Percentiles rank a stretch among this genome's conserved stretches.
These are phyloP conservation scores for Gracilinanus agilis DNA, from an alignment of 2,113 vertebrate genomes.

Conservation along the genomic window DNA sequence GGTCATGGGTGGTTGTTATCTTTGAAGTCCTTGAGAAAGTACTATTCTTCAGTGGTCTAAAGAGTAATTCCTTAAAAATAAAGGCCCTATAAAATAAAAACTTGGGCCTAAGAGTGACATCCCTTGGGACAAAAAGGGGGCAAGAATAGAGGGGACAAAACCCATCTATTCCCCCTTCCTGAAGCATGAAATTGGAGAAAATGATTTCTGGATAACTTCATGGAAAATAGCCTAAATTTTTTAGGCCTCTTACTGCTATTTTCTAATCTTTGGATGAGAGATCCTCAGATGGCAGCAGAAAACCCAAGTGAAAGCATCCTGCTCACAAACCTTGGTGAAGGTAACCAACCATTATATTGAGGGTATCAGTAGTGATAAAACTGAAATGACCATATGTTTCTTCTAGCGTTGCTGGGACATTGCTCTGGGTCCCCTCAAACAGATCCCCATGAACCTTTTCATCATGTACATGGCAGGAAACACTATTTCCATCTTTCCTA, in stretches of 20 bases:
- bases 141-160: constrained; percentile 20
- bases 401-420: constrained; percentile 97
- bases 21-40: not conserved
- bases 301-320: not conserved
- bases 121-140: not conserved
- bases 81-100: not conserved
- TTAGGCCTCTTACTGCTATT: not conserved
- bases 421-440: constrained; percentile 95
- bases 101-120: not conserved
- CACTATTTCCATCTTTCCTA: constrained; percentile 99
- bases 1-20: not conserved
- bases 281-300: not conserved
- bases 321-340: not conserved
- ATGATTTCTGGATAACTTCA: not conserved
- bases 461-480: constrained; percentile 99
- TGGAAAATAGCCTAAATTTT: not conserved
- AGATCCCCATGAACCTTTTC: constrained; percentile 99
- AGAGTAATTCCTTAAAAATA: not conserved
- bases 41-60: not conserved
- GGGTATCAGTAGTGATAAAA: not conserved
- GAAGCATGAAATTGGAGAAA: not conserved
- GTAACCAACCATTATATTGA: not conserved
- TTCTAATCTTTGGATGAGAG: not conserved
- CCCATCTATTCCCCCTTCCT: not conserved
- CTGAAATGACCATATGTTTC: constrained; percentile 54